These are phyloP conservation scores for Sesia bembeciformis DNA, from an alignment of 2,888 invertebrate genomes.

Conservation along the genomic window DNA sequence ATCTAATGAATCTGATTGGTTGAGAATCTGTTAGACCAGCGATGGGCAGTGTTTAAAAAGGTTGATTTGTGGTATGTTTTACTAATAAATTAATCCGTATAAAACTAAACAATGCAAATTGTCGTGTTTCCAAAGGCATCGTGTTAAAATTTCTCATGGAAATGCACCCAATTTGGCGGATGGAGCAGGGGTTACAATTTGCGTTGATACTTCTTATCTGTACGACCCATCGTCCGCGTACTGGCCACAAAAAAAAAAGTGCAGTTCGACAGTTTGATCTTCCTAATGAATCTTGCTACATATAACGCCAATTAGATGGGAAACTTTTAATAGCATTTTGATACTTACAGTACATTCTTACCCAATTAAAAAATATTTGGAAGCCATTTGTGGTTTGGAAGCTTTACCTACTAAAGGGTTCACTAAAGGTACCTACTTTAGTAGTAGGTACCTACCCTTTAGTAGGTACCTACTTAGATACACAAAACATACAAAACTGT, in stretches of 20 bases:
- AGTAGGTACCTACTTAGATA: too few species aligned
- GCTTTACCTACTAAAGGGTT: too few species aligned
- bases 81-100: not conserved
- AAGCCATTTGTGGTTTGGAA: too few species aligned
- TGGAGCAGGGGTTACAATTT: slow-evolving; percentile 65
- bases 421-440: too few species aligned
- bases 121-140: slow-evolving; percentile 38
- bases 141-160: slow-evolving; percentile 59
- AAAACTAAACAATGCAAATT: slow-evolving; percentile 23
- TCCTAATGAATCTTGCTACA: slow-evolving; percentile 5
- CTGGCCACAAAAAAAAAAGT: slow-evolving; percentile 30
- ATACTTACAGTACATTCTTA: too few species aligned
- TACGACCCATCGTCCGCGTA: slow-evolving; percentile 49
- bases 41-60: too few species aligned
- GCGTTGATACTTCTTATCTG: slow-evolving; percentile 63
- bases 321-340: not conserved
- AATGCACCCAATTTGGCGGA: slow-evolving; percentile 66
- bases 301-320: not conserved
- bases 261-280: not conserved
- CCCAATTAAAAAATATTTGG: too few species aligned
- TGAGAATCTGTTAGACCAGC: too few species aligned
- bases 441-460: too few species aligned
- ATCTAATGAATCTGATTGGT: too few species aligned
- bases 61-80: too few species aligned
- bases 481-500: too few species aligned